Evolutionary conservation across 2,888 invertebrate genomes (phyloP).

Genomic region (Yponomeuta evonymella): DNA sequence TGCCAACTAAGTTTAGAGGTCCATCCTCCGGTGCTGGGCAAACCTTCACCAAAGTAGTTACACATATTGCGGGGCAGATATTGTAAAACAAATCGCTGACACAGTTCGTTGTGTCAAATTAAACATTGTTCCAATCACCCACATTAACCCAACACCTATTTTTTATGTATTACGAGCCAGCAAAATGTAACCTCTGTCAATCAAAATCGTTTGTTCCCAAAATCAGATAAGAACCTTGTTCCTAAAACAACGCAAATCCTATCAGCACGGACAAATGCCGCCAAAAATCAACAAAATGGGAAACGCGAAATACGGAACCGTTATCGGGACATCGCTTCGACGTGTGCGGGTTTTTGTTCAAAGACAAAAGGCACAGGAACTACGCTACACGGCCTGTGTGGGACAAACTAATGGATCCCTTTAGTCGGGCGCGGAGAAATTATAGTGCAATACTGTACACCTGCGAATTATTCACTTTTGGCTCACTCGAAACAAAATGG

Average conservation of each 20-base stretch:
- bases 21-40: too few species aligned
- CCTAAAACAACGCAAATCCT: not conserved
- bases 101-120: too few species aligned
- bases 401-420: slow-evolving; percentile 11
- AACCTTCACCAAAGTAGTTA: too few species aligned
- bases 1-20: too few species aligned
- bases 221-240: not conserved
- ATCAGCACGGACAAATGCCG: slow-evolving; percentile 5
- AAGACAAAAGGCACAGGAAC: slow-evolving; percentile 19
- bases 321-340: slow-evolving; percentile 10
- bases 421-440: slow-evolving; percentile 3
- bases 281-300: slow-evolving; percentile 8
- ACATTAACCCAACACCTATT: too few species aligned
- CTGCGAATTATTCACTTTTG: too few species aligned
- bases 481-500: too few species aligned
- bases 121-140: not conserved
- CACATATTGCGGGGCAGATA: too few species aligned
- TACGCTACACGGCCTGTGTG: slow-evolving; percentile 15
- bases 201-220: not conserved
- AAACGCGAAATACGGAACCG: slow-evolving; percentile 6
- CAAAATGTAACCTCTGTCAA: not conserved
- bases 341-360: slow-evolving; percentile 12
- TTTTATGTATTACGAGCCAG: not conserved
- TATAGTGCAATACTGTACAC: not conserved
- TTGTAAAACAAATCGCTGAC: too few species aligned